Base-by-base conservation (phyloP, 2,888 invertebrate species). In the Blastobasis adustella region DNA sequence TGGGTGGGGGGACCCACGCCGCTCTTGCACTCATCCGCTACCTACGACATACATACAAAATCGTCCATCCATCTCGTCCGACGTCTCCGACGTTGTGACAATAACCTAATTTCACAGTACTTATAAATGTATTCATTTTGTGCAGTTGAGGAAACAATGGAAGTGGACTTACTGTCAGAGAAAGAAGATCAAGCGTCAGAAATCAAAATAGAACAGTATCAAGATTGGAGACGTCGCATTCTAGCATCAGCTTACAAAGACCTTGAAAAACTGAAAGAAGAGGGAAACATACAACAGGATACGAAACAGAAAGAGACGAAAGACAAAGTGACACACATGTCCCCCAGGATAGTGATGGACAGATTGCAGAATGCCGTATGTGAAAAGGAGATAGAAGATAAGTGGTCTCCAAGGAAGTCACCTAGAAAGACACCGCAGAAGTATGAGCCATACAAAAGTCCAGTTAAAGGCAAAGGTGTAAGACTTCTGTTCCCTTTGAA, bases 221-320 rank as follows among this genome's bases (percentile, higher is more conserved):
- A 91, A 53, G 83, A 82, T 9, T 93, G 93, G 93, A 92, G 90
- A 55, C 73, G 73, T 36, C 79, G 92, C 42, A 90, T 93, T 71
- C 62, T 92, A 10, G 79, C 87, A 55, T 67, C 76, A 7, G 90
- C 92, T 0, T 79, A 80, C 52, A 73, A 41, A 38, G 48, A 50
- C 38, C 23, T n/a, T 50, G 9, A 45, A 47, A 53, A 67, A 68
- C 5, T 36, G 73, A 4, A 67, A 78, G 49, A 60, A 10, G 5
- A 42, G n/a, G 10, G 9, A 8, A 42, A 8, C 3, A 42, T 65
- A 45, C 45, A 57, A 5, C 60, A 68, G 37, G 63, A 54, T 1
- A 56, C 60, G 36, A 56, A 52, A 46, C 5, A 46, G 41, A 37
- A 49, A 49, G 39, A 47, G 6, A 6, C 37, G 42, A 43, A 41